phyloP scores from a whole-genome alignment of 53 echinoderm and acorn worm species.

The Echinometra lucunter region DNA sequence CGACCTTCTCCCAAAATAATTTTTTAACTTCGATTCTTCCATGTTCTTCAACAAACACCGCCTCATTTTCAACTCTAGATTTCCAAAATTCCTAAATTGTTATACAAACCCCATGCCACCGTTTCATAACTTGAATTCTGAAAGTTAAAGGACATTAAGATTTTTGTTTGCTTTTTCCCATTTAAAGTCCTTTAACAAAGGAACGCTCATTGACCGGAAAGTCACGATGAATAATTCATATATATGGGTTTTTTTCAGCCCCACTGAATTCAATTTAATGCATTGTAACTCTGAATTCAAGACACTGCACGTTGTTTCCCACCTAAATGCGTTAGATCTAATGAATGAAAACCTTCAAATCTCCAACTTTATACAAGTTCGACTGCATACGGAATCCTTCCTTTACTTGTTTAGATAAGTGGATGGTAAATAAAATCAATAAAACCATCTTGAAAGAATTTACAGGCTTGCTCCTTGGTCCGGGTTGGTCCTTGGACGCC shows the following conservation, averaged over 20 bases:
- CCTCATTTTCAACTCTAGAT: background rate
- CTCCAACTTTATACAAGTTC: background rate
- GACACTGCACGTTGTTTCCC: background rate
- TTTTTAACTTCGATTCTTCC: background rate
- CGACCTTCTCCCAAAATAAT: too few relatives aligned
- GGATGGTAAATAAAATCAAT: too few relatives aligned
- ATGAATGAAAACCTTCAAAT: background rate
- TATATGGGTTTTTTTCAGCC: background rate
- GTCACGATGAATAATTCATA: too few relatives aligned
- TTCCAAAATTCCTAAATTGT: background rate
- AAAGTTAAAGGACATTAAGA: background rate
- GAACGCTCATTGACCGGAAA: background rate
- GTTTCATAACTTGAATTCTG: background rate
- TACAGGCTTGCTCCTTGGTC: too few relatives aligned
- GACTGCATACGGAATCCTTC: too few relatives aligned
- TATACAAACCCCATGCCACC: background rate
- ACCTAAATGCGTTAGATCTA: background rate
- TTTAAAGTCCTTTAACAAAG: background rate
- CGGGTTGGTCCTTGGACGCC: too few relatives aligned
- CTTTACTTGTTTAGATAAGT: too few relatives aligned
- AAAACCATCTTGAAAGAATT: background rate
- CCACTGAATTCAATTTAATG: slow-evolving; percentile 8
- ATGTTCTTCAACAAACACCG: background rate
- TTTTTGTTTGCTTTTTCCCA: background rate
- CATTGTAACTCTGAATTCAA: background rate